phyloP scores from a whole-genome alignment of 2,888 invertebrate species.

The Ypsolopha sequella region DNA sequence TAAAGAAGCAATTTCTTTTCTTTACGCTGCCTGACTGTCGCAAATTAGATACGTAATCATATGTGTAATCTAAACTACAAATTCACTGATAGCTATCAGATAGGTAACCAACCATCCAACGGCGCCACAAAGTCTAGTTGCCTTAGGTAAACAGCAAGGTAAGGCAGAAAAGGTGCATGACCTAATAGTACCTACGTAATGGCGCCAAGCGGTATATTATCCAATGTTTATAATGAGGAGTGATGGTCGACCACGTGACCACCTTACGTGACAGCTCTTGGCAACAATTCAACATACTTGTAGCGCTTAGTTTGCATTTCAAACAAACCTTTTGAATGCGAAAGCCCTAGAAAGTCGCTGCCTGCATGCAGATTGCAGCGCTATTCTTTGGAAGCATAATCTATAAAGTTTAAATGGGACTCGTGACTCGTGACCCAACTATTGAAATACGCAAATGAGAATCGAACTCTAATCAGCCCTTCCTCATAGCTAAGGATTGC shows the following conservation, averaged over 20 bases:
- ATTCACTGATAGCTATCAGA: neutral
- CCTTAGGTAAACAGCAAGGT: neutral
- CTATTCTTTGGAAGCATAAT: neutral
- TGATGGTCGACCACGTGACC: conserved; percentile 35
- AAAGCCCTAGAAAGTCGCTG: neutral
- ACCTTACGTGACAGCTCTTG: conserved; percentile 43
- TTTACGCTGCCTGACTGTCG: too few relatives aligned
- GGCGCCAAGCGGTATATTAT: conserved; percentile 30
- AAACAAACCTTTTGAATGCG: conserved; percentile 1
- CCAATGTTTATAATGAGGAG: conserved; percentile 49
- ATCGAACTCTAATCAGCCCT: too few relatives aligned
- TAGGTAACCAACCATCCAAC: too few relatives aligned
- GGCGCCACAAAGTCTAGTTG: conserved; percentile 2
- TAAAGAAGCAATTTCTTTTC: too few relatives aligned
- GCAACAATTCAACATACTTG: conserved; percentile 45
- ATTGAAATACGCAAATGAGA: neutral
- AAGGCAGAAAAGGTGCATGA: conserved; percentile 40
- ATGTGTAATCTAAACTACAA: too few relatives aligned
- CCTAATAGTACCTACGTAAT: conserved; percentile 32
- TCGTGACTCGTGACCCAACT: conserved; percentile 1
- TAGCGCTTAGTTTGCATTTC: conserved; percentile 31
- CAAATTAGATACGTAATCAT: too few relatives aligned
- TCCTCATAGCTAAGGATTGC: too few relatives aligned
- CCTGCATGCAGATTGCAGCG: neutral
- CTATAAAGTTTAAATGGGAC: neutral